A percentile compares a stretch with the other conserved stretches of the same genome.
Evolutionary conservation across 2,888 invertebrate species (phyloP).

Genomic region (Imbricaverruca yamaguchii): DNA sequence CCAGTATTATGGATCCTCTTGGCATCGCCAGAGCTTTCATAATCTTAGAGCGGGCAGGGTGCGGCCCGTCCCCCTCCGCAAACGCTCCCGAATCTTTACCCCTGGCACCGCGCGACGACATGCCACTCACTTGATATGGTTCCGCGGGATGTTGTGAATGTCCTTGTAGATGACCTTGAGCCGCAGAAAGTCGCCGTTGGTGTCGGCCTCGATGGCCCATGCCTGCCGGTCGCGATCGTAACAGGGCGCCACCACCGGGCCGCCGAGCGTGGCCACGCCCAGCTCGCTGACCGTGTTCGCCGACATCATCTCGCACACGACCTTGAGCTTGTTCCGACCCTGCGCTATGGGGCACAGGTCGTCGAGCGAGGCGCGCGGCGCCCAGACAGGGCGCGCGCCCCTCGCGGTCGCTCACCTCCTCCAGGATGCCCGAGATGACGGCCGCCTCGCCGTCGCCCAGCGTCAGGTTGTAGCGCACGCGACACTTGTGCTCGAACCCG

Average conservation of each 20-base stretch:
- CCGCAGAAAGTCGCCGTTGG: conserved; percentile 64
- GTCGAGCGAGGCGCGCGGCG: conserved; percentile 55
- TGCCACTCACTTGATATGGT: conserved; percentile 53
- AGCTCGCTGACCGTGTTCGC: conserved; percentile 61
- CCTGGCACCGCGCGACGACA: too few species aligned
- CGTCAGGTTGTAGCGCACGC: conserved; percentile 54
- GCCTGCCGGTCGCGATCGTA: conserved; percentile 74
- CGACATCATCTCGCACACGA: conserved; percentile 64
- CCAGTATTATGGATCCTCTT: too few species aligned
- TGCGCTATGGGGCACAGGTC: conserved; percentile 49
- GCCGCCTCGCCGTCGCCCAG: conserved; percentile 61
- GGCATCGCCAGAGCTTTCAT: too few species aligned
- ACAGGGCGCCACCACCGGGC: conserved; percentile 47
- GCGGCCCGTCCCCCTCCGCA: too few species aligned
- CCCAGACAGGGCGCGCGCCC: conserved; percentile 64
- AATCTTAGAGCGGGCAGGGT: too few species aligned
- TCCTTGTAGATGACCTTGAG: conserved; percentile 67
- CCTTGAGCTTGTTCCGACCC: conserved; percentile 44
- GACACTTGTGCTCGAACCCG: conserved; percentile 71
- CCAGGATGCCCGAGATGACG: conserved; percentile 60
- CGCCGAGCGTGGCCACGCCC: conserved; percentile 36
- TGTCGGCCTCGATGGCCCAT: conserved; percentile 68
- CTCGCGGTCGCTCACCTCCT: conserved; percentile 61
- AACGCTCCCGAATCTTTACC: too few species aligned
- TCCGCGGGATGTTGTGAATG: conserved; percentile 67